Percentiles rank a stretch among this genome's conserved stretches.
Conservation (phyloP, 92 coral and sea anemone genomes). For the Chrysogorgia sp. region DNA sequence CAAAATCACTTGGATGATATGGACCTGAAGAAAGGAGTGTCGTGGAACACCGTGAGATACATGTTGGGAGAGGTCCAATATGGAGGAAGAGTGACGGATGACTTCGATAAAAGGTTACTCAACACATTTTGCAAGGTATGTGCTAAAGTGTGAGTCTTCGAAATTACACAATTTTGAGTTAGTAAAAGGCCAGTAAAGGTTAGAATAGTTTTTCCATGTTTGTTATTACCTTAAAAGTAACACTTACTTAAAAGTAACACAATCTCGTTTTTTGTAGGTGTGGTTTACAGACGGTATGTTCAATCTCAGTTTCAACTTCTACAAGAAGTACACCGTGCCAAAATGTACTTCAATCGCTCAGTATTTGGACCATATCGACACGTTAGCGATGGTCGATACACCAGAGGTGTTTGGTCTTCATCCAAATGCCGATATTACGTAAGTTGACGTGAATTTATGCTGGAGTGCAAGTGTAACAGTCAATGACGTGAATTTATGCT, state of each 20-base stretch:
- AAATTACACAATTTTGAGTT: no score
- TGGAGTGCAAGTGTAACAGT: background rate
- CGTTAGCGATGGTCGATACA: slow-evolving; percentile 87
- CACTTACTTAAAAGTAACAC: no score
- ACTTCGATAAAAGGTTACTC: slow-evolving; percentile 88
- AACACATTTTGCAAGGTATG: slow-evolving; percentile 90
- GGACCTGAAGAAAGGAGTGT: slow-evolving; percentile 96
- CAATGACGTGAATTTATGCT: no score
- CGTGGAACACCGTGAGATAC: slow-evolving; percentile 97
- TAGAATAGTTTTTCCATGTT: no score
- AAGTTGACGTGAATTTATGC: slow-evolving; percentile 28
- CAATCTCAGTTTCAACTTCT: slow-evolving; percentile 86
- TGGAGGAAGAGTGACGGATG: slow-evolving; percentile 93
- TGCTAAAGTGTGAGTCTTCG: background rate
- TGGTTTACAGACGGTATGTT: slow-evolving; percentile 97
- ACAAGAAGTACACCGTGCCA: slow-evolving; percentile 91
- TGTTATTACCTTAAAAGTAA: no score
- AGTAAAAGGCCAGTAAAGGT: no score
- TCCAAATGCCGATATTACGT: slow-evolving; percentile 99
- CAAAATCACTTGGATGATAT: slow-evolving; percentile 94
- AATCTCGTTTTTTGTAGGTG: slow-evolving; percentile 57
- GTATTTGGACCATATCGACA: slow-evolving; percentile 84
- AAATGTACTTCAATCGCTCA: slow-evolving; percentile 75
- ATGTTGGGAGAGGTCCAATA: slow-evolving; percentile 97
- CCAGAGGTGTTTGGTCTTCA: slow-evolving; percentile 98